Percentiles rank a stretch among this genome's conserved stretches.
These are phyloP conservation scores for Polyergus mexicanus DNA, from an alignment of 1,140 invertebrate genomes.

Conservation along the genomic window DNA sequence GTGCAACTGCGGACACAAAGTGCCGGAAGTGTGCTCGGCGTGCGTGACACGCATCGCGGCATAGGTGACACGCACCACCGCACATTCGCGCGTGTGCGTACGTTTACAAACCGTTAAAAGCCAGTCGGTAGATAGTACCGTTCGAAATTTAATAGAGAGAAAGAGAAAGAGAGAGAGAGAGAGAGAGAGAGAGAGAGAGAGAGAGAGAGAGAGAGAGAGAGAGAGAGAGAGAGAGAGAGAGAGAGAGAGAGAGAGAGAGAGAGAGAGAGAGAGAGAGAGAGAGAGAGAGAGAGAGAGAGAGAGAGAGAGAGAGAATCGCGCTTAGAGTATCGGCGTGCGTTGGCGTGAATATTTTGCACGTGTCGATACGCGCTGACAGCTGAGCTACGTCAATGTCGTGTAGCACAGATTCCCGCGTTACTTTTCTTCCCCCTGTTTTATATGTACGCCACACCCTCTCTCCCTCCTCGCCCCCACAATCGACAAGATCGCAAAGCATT, in stretches of 20 bases:
- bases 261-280: not conserved
- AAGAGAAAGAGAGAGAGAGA: not conserved
- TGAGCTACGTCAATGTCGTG: slow-evolving; percentile 26
- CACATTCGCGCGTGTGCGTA: slow-evolving; percentile 57
- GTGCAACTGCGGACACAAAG: slow-evolving; percentile 67
- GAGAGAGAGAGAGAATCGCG: slow-evolving; percentile 7
- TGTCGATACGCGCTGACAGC: slow-evolving; percentile 37
- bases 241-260: not conserved
- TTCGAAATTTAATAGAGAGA: slow-evolving; percentile 28
- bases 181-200: not conserved
- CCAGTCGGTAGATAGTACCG: slow-evolving; percentile 17
- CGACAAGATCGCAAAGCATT: slow-evolving; percentile 28
- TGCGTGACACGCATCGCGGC: slow-evolving; percentile 73
- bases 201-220: not conserved
- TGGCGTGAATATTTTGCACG: slow-evolving; percentile 44
- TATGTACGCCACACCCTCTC: not conserved
- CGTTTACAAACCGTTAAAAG: slow-evolving; percentile 73
- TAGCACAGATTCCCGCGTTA: slow-evolving; percentile 17
- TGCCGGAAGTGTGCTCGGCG: slow-evolving; percentile 74
- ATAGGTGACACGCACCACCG: slow-evolving; percentile 67
- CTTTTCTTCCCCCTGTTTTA: slow-evolving; percentile 1
- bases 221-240: not conserved
- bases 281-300: not conserved
- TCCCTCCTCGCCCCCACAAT: not conserved
- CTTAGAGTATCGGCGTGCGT: slow-evolving; percentile 5